Base-by-base conservation (phyloP, 2,113 vertebrate species). In the Dicaeum eximium region DNA sequence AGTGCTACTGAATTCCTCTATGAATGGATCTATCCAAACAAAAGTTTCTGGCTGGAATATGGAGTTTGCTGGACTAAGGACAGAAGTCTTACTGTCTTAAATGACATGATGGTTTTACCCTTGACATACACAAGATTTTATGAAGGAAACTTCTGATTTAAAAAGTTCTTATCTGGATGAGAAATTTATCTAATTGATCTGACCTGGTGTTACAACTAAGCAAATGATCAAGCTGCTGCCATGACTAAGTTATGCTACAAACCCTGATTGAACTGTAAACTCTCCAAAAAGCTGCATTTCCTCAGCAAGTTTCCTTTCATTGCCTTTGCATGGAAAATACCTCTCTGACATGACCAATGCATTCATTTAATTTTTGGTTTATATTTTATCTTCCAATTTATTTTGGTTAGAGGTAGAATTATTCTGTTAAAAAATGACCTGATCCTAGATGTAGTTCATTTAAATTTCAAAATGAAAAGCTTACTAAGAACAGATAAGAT, bases 401-500 rank as follows among this genome's bases (percentile, higher is more conserved):
- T 97, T 97, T 97, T 94, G 69, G 64, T 92, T 97, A 97, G 95
- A 96, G 51, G 82, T 82, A 94, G 83, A 98, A 97, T 97, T 96
- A 95, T 84, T 93, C 92, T 97, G 96, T 84, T 96, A 97, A 98
- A 97, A 97, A 97, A 98, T 97, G 80, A 95, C 96, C 96, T 97
- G 96, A 98, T 97, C 96, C 88, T 88, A 97, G 90, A 96, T 27
- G 12, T 90, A 97, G 97, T 98, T 98, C 98, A 98, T 98, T 98
- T 97, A 98, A 98, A 98, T 98, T 98, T 98, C 87, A 96, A 97
- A 98, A 98, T 97, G 97, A 97, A 98, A 98, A 98, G 97, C 96
- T 98, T 97, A 97, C 95, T 95, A 97, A 97, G 98, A 98, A 97
- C 96, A 98, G 97, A 97, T 98, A 98, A 98, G 98, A 98, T 98